These are phyloP conservation scores for Cherax destructor DNA, from an alignment of 1,140 invertebrate species.

Conservation along the genomic window DNA sequence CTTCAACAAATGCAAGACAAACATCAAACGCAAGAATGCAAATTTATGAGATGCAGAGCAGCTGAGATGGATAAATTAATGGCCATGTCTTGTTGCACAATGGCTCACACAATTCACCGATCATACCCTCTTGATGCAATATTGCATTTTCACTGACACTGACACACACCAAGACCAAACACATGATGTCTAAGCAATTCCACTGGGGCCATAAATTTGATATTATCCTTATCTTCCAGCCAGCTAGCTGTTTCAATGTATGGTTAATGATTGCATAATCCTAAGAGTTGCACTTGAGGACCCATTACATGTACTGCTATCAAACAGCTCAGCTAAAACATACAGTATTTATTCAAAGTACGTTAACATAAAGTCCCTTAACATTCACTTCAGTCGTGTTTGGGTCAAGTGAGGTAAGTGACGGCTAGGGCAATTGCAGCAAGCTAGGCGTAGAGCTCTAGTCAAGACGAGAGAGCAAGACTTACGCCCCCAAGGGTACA, in stretches of 20 bases:
- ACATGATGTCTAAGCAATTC: neutral
- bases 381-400: neutral
- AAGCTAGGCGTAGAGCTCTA: conserved; percentile 6
- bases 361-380: neutral
- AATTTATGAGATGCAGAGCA: conserved; percentile 43
- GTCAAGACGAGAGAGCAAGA: neutral
- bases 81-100: neutral
- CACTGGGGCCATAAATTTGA: neutral
- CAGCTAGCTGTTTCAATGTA: neutral
- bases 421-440: neutral
- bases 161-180: neutral
- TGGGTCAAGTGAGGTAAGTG: conserved; percentile 19
- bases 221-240: neutral
- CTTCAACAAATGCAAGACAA: conserved; percentile 38
- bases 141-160: neutral
- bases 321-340: neutral
- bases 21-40: conserved; percentile 51
- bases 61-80: conserved; percentile 15
- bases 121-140: neutral
- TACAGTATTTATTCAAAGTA: neutral
- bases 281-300: neutral
- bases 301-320: neutral
- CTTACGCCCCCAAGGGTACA: neutral
- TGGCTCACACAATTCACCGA: neutral
- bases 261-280: neutral